Evolutionary conservation across 2,888 invertebrate genomes (phyloP), one percentile per base, ranked within the genome.

Genomic region (Phortica magna): DNA sequence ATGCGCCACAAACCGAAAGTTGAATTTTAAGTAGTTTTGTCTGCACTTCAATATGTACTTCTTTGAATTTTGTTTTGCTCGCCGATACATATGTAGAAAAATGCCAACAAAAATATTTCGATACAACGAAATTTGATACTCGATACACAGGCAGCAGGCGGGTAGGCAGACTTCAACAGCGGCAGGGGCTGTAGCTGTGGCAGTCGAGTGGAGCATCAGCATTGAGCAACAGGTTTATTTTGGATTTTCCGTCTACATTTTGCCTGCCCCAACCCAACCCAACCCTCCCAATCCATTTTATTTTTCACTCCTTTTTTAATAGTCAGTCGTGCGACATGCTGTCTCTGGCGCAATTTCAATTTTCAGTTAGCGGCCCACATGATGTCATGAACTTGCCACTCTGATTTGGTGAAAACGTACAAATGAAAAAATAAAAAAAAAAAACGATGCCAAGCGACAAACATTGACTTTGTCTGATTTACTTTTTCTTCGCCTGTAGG

Each of bases 341-440:
- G 70, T 71, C 70, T 71, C 22, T 31, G 70, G 14, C 43, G 7
- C 39, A 71, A 55, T 55, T 39, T 31, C 10, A 65, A 19, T 71
- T 70, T 71, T 71, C 22, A 39, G 19, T 71, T 22, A 39, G 82
- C 87, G 53, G 83, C 84, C 87, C 85, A 84, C 84, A 84, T 83
- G 83, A 80, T 85, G 84, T 85, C 85, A 80, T 83, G 87, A 87
- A 85, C 87, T 83, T 84, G 84, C 87, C 84, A 83, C 80, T 84
- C 81, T 77, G 78, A 79, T 83, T 77, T 57, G 81, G 81, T 80
- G 81, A 83, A 84, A 84, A 86, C 79, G 73, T 81, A 78, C 81
- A 68, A 78, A 65, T 10, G 2, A 65, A 39, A 14, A 10, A 39
- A 65, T 48, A 39, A 14, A 7, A 70, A 53, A 70, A 70, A 17